Base-by-base conservation (phyloP, 2,888 invertebrate species). In the Caenorhabditis sp. region DNA sequence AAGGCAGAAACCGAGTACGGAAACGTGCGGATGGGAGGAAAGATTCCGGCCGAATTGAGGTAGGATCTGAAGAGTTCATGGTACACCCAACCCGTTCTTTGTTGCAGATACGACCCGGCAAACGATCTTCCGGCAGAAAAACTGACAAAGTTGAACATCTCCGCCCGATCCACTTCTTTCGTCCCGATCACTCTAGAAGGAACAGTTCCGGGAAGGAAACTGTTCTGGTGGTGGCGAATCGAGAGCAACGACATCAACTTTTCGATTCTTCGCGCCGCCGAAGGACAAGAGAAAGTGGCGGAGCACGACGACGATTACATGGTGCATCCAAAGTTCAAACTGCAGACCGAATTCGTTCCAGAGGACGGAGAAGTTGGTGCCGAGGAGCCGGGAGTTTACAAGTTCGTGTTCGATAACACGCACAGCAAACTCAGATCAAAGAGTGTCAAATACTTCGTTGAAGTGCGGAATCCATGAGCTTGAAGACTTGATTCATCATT, bases 271-370 rank as follows among this genome's bases (percentile, higher is more conserved):
- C 83, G 86, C 11, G 61, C 88, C 0, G 82, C 82, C 1, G 77
- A 70, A 13, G 85, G 83, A 15, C 58, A 82, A 18, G 83, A 82
- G 62, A 78, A 77, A 28, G 76, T 85, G 8, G 84, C 88, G 0
- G 89, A 89, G 55, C 87, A 89, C 58, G 83, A 82, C 18, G 85
- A 87, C 44, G 88, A 89, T 67, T 68, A 79, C 18, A 83, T 87
- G 83, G 70, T 83, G 1, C 69, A 83, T 32, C 89, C 89, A 1
- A 89, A 89, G 55, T 89, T 88, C 84, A 84, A 86, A 55, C 80
- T 89, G 9, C 87, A 88, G 64, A 89, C 89, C 15, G 86, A 88
- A n/a, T 89, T 58, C 65, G 89, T 89, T 1, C 89, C 89, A 3
- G 89, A 89, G 53, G 85, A 83, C 28, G 84, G 89, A 68, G 86